Conservation (phyloP, 2,888 invertebrate species). For the Shargacucullia verbasci region DNA sequence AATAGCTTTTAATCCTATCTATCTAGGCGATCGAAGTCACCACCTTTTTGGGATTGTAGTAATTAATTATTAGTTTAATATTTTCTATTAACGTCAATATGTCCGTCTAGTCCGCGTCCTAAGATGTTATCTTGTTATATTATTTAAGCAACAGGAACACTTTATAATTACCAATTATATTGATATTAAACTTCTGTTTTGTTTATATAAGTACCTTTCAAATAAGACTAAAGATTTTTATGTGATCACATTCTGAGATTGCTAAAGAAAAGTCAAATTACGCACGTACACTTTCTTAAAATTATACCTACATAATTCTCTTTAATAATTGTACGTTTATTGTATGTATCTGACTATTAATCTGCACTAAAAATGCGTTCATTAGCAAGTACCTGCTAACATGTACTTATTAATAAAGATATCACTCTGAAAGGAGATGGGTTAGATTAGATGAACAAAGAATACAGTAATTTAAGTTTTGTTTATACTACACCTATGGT, state of each 20-base stretch:
- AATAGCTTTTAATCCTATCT: conserved; percentile 57
- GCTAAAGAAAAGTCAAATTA: conserved; percentile 8
- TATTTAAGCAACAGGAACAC: conserved; percentile 20
- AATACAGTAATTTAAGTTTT: too few relatives aligned
- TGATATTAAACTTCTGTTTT: conserved; percentile 7
- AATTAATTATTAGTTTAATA: conserved; percentile 60
- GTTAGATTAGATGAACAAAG: too few relatives aligned
- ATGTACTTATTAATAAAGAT: conserved; percentile 17
- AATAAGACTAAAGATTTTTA: too few relatives aligned
- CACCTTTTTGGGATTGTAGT: conserved; percentile 59
- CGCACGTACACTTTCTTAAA: neutral
- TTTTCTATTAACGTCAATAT: conserved; percentile 52
- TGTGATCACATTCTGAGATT: neutral
- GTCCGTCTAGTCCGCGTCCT: conserved; percentile 24
- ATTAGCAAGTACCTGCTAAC: conserved; percentile 35
- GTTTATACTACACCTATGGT: too few relatives aligned
- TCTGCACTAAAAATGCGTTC: conserved; percentile 18
- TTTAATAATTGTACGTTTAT: conserved; percentile 11
- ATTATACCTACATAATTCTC: conserved; percentile 3
- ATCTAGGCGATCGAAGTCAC: conserved; percentile 58
- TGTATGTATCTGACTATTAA: conserved; percentile 29
- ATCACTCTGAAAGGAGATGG: too few relatives aligned
- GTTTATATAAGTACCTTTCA: neutral
- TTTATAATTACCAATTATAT: conserved; percentile 20
- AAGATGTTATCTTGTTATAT: conserved; percentile 39